Evolutionary conservation across 2,888 invertebrate genomes (phyloP).

Genomic region (Ophion costatus): DNA sequence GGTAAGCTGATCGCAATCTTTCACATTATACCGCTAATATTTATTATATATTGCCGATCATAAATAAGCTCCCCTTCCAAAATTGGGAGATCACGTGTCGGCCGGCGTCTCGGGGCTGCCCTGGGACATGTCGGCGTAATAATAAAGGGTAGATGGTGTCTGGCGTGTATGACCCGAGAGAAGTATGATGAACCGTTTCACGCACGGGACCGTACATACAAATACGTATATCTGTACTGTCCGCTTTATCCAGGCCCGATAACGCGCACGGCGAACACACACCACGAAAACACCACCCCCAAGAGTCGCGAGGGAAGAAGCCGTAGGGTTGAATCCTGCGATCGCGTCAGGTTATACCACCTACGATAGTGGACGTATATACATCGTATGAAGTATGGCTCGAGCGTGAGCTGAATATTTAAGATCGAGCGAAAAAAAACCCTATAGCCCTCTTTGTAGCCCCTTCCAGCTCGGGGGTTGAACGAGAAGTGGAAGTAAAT

Average conservation of each 20-base stretch:
- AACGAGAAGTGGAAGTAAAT: slow-evolving; percentile 57
- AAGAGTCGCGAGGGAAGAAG: slow-evolving; percentile 49
- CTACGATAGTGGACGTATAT: slow-evolving; percentile 43
- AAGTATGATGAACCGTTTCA: slow-evolving; percentile 62
- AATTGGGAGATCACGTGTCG: slow-evolving; percentile 48
- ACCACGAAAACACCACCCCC: slow-evolving; percentile 47
- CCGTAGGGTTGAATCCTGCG: slow-evolving; percentile 39
- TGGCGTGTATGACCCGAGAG: slow-evolving; percentile 35
- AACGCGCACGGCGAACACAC: slow-evolving; percentile 37
- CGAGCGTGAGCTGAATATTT: slow-evolving; percentile 70
- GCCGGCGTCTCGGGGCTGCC: slow-evolving; percentile 11
- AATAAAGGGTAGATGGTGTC: slow-evolving; percentile 57
- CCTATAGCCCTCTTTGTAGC: not conserved
- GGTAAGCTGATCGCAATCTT: not conserved
- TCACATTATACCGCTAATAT: not conserved
- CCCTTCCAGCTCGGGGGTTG: slow-evolving; percentile 21
- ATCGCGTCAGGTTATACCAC: slow-evolving; percentile 46
- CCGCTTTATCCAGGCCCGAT: slow-evolving; percentile 38
- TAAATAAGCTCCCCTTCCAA: slow-evolving; percentile 23
- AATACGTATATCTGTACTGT: not conserved
- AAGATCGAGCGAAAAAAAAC: slow-evolving; percentile 45
- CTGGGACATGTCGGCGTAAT: slow-evolving; percentile 25
- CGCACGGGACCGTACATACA: slow-evolving; percentile 32
- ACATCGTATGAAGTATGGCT: slow-evolving; percentile 67
- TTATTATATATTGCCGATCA: slow-evolving; percentile 33